A percentile compares a stretch with the other conserved stretches of the same genome.
phyloP scores from a whole-genome alignment of 2,888 invertebrate genomes.

The Metopia argyrocephala region DNA sequence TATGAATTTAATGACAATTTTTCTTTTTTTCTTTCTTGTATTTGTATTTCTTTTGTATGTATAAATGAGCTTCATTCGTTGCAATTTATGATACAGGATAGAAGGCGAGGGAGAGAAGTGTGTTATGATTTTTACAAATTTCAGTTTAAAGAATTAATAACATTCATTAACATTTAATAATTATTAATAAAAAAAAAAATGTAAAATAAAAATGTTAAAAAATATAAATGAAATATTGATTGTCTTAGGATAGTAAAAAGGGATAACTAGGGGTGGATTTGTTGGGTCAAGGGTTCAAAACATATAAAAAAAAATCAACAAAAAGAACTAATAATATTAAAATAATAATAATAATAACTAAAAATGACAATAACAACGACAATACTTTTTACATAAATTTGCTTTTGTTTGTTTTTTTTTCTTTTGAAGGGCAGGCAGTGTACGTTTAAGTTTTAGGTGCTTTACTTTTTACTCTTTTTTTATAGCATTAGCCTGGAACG shows the following conservation, averaged over 20 bases:
- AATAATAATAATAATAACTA: slow-evolving; percentile 64
- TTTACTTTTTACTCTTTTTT: slow-evolving; percentile 31
- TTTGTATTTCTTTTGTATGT: slow-evolving; percentile 7
- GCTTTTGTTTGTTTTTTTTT: slow-evolving; percentile 33
- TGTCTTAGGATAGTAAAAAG: slow-evolving; percentile 20
- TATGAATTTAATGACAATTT: slow-evolving; percentile 27
- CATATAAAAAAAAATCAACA: slow-evolving; percentile 63
- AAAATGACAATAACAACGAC: slow-evolving; percentile 63
- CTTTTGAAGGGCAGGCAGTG: slow-evolving; percentile 53
- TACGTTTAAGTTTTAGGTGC: background rate
- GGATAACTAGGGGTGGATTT: background rate
- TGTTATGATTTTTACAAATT: slow-evolving; percentile 42
- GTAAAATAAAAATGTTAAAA: slow-evolving; percentile 42
- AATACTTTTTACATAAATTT: slow-evolving; percentile 62
- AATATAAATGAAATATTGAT: slow-evolving; percentile 37
- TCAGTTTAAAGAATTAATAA: slow-evolving; percentile 44
- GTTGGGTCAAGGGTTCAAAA: slow-evolving; percentile 33
- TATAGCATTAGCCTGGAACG: slow-evolving; percentile 77
- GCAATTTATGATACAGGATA: slow-evolving; percentile 21
- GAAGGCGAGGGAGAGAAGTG: background rate
- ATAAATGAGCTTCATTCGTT: slow-evolving; percentile 32
- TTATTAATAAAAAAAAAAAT: slow-evolving; percentile 23
- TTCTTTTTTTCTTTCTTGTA: background rate
- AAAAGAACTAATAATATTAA: slow-evolving; percentile 63
- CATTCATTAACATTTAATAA: slow-evolving; percentile 59